Base-by-base conservation (phyloP, 2,797 vertebrate species). In the Hippoglossus hippoglossus region DNA sequence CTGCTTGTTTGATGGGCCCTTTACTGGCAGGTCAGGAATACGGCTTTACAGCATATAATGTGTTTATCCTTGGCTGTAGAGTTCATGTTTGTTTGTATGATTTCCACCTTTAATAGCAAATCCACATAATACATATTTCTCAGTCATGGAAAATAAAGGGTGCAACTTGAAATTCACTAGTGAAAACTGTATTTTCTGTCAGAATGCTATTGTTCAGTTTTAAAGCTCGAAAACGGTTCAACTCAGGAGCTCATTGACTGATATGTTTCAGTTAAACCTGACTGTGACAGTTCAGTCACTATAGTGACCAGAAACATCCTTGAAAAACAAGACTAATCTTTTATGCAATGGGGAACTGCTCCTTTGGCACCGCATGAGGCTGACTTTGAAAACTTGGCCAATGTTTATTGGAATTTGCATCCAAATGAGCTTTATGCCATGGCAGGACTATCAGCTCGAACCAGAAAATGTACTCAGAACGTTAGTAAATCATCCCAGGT, bases 321-420 rank as follows among this genome's bases (percentile, higher is more conserved):
- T 25, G 58, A 63, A 78, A 66, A 75, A 72, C 46, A 71, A 69
- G 31, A 64, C 24, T 72, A 60, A 80, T 84, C 28, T 76, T 59
- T 57, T 47, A 16, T 65, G 63, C 46, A 61, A 50, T 62, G 67
- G 67, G 69, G 46, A 75, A 71, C 52, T 54, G 67, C 60, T 71
- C 31, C 54, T 69, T 82, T 75, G 58, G 61, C 9, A 3, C 62
- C 61, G 16, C 52, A 75, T 59, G 15, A 71, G 21, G 41, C 60
- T 47, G 73, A 75, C 67, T 81, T 84, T 80, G 74, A 85, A 79
- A 73, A 68, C 31, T 75, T 68, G 62, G 64, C 67, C 44, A 69
- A 19, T 71, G 65, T 84, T 72, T 82, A 63, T 78, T 73, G 66
- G 51, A 79, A 78, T 86, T 79, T 83, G 75, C 63, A 74, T 87